Evolutionary conservation across 2,113 vertebrate genomes (phyloP), one percentile per base, ranked within the genome.

Genomic region (Grantiella picta): DNA sequence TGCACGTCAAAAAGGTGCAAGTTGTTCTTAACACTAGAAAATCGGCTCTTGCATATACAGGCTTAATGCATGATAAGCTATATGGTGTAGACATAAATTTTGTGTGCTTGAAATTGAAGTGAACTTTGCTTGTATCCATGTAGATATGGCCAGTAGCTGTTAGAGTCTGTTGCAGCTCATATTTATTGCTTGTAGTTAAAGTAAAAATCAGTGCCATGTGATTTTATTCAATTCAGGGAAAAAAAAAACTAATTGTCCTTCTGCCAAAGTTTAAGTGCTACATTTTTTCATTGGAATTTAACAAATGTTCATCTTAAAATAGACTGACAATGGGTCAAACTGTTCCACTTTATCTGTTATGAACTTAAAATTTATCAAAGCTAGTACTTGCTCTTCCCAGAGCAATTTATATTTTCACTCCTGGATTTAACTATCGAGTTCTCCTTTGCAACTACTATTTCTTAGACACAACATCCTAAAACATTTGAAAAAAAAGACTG

Each of bases 251-350:
- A 96, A 97, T 97, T 98, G 97, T 98, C 95, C 85, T 96, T 95
- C 95, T 98, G 98, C 97, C 97, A 98, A 97, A 97, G 97, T 98
- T 97, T 98, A 98, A 98, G 97, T 98, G 96, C 96, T 97, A 95
- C 97, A 94, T 97, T 98, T 98, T 98, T 98, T 98, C 98, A 98
- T 98, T 97, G 97, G 97, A 98, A 97, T 97, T 96, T 98, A 98
- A 98, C 98, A 98, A 98, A 98, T 98, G 98, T 98, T 98, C 97
- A 82, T 98, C 96, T 98, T 98, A 97, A 98, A 98, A 98, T 97
- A 98, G 97, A 97, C 96, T 95, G 98, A 98, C 98, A 97, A 90
- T 84, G 95, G 97, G 98, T 98, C 98, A 98, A 82, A 91, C 82
- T 38, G 82, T 88, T 96, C 77, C 44, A 88, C 91, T 97, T 95